phyloP scores from a whole-genome alignment of 2,113 vertebrate genomes.

The Leptosomus discolor region DNA sequence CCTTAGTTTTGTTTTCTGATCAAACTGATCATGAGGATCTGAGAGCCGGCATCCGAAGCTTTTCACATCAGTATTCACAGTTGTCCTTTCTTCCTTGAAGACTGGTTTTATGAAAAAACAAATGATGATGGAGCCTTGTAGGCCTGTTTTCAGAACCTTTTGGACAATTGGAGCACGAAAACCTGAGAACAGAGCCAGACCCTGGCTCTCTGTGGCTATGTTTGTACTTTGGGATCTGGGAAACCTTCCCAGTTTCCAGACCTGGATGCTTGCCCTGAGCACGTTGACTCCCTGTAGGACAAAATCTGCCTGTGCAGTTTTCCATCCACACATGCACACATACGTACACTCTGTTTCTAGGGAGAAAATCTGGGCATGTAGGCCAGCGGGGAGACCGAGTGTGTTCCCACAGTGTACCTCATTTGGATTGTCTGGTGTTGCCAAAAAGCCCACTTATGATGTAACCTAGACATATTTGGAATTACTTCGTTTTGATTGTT shows the following conservation, averaged over 20 bases:
- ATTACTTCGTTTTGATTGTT: background rate
- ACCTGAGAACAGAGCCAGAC: background rate
- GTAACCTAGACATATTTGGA: background rate
- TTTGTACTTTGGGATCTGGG: constrained; percentile 48
- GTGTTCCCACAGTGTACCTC: background rate
- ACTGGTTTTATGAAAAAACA: background rate
- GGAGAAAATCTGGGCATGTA: background rate
- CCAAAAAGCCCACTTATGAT: background rate
- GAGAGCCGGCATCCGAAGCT: background rate
- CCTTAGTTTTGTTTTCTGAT: background rate
- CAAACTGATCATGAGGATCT: background rate
- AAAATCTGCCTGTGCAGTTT: constrained; percentile 11
- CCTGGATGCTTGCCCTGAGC: constrained; percentile 12
- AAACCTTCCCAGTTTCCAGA: constrained; percentile 51
- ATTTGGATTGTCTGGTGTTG: background rate
- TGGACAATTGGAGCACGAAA: constrained; percentile 4
- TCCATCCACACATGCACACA: background rate
- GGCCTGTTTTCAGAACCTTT: background rate
- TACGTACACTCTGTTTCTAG: background rate
- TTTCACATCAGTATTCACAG: background rate
- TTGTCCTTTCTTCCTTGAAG: background rate
- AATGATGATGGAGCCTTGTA: background rate
- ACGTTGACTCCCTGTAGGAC: background rate
- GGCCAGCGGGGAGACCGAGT: background rate
- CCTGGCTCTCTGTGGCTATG: background rate